Conservation (phyloP, 2,113 vertebrate genomes). For the Oceanites oceanicus region DNA sequence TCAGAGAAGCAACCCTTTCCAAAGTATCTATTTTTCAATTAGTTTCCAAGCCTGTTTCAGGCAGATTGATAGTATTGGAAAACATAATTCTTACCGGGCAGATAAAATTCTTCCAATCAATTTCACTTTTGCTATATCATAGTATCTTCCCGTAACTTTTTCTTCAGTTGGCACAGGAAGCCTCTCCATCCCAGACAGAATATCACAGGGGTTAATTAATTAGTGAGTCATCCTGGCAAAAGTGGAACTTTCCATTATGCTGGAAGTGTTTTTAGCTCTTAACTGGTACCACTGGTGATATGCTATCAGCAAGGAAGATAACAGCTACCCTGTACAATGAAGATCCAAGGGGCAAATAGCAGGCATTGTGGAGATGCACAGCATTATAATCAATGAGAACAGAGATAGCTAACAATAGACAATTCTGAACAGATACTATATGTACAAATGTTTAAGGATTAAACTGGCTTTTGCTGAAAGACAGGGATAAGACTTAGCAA, state of each 20-base stretch:
- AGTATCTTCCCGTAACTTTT: neutral
- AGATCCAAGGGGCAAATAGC: neutral
- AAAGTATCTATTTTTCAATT: neutral
- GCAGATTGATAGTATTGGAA: neutral
- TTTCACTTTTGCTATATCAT: neutral
- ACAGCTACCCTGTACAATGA: neutral
- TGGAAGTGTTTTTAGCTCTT: constrained; percentile 3
- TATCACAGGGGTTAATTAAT: neutral
- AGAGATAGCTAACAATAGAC: neutral
- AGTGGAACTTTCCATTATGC: constrained; percentile 23
- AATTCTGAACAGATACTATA: neutral
- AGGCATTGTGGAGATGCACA: neutral
- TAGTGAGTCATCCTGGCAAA: neutral
- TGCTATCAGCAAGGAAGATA: constrained; percentile 12
- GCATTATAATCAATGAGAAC: neutral
- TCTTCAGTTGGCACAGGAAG: neutral
- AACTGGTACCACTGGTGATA: constrained; percentile 20
- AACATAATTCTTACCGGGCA: neutral
- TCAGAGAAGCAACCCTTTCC: neutral
- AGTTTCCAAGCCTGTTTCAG: neutral
- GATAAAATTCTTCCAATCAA: neutral
- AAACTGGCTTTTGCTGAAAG: neutral
- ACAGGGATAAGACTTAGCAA: neutral
- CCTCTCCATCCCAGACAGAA: neutral
- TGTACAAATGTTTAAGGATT: neutral